phyloP scores from a whole-genome alignment of 2,797 vertebrate species.

The Ambastaia sidthimunki region DNA sequence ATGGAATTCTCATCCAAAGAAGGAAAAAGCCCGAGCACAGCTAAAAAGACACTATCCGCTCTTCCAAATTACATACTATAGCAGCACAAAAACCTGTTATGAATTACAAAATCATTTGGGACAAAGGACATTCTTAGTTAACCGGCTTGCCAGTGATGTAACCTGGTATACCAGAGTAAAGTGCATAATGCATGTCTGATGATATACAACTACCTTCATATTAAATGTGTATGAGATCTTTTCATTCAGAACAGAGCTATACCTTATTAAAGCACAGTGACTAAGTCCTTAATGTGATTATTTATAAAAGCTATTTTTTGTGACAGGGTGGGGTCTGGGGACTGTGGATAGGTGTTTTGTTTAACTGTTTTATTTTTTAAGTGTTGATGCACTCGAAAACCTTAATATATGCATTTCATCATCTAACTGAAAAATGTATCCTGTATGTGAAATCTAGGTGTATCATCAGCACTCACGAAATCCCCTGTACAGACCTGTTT shows the following conservation, averaged over 20 bases:
- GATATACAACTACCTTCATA: slow-evolving; percentile 60
- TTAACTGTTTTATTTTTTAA: slow-evolving; percentile 38
- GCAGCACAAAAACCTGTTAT: slow-evolving; percentile 56
- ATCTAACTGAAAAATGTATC: slow-evolving; percentile 57
- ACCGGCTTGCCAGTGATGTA: slow-evolving; percentile 48
- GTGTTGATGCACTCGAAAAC: slow-evolving; percentile 55
- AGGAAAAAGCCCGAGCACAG: slow-evolving; percentile 41
- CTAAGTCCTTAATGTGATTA: slow-evolving; percentile 50
- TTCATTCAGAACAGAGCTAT: slow-evolving; percentile 59
- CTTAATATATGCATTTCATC: slow-evolving; percentile 62
- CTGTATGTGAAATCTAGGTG: slow-evolving; percentile 58
- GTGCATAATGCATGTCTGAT: slow-evolving; percentile 57
- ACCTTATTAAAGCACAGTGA: slow-evolving; percentile 59
- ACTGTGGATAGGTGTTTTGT: slow-evolving; percentile 13
- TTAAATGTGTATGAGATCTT: slow-evolving; percentile 56
- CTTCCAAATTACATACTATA: slow-evolving; percentile 60
- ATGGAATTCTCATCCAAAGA: slow-evolving; percentile 39
- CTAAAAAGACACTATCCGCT: slow-evolving; percentile 56
- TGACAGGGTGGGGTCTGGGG: slow-evolving; percentile 17
- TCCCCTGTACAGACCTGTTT: slow-evolving; percentile 59
- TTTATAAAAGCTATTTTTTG: slow-evolving; percentile 45
- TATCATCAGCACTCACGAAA: slow-evolving; percentile 60
- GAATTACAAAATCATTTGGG: slow-evolving; percentile 45
- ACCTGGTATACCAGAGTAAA: slow-evolving; percentile 52
- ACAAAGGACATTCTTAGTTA: slow-evolving; percentile 47